These are phyloP conservation scores for Myiagra hebetior DNA, from an alignment of 2,113 vertebrate genomes.

Conservation along the genomic window DNA sequence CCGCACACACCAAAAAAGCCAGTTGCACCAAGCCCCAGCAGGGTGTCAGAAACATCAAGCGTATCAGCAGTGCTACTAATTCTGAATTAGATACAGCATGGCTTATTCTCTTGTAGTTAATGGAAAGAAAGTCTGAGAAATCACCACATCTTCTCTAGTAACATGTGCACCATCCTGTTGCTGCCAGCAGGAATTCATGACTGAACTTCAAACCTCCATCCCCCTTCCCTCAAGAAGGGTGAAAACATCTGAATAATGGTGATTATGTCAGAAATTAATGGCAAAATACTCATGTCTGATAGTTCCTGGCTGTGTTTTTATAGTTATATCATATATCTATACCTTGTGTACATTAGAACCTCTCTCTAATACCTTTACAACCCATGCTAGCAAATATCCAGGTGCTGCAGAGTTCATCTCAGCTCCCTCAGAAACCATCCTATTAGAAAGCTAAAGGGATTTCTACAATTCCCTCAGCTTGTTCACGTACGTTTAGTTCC, in stretches of 20 bases:
- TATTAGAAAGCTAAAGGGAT: background rate
- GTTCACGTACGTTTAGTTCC: background rate
- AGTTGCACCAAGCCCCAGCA: background rate
- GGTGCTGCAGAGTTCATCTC: background rate
- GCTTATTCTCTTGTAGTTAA: background rate
- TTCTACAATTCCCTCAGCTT: background rate
- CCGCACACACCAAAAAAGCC: background rate
- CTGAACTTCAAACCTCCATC: background rate
- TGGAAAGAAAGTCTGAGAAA: background rate
- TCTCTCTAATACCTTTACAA: background rate
- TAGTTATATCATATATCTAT: background rate
- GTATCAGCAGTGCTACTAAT: background rate
- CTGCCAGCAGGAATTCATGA: rapidly evolving
- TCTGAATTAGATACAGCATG: background rate
- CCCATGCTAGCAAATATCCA: background rate
- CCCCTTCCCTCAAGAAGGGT: background rate
- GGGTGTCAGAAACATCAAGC: background rate
- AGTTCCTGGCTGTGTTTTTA: background rate
- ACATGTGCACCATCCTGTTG: rapidly evolving
- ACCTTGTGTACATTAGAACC: background rate
- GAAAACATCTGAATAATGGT: background rate
- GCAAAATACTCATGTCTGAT: background rate
- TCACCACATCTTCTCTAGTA: background rate
- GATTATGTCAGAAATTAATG: background rate
- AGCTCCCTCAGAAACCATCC: background rate